phyloP scores from a whole-genome alignment of 2,888 invertebrate genomes.

The Dolichopus griseipennis region DNA sequence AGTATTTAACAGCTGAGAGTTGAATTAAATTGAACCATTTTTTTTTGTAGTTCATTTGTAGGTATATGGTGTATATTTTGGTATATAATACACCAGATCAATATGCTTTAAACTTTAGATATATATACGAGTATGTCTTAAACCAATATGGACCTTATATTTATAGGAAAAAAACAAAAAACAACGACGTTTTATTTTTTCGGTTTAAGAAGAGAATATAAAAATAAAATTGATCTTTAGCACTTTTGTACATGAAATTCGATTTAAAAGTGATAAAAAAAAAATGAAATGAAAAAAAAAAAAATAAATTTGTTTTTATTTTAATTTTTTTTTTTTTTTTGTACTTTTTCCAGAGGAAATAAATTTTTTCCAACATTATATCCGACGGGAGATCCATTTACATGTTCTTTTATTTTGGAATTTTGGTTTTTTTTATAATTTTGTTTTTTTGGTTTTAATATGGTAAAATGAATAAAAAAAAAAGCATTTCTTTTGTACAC shows the following conservation, averaged over 20 bases:
- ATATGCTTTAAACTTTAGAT: too few relatives aligned
- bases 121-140: too few relatives aligned
- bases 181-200: too few relatives aligned
- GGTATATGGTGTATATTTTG: too few relatives aligned
- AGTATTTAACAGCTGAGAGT: too few relatives aligned
- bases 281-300: neutral
- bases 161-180: too few relatives aligned
- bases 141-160: too few relatives aligned
- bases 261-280: constrained; percentile 1
- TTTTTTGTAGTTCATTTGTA: too few relatives aligned
- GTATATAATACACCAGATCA: too few relatives aligned
- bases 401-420: neutral
- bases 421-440: neutral
- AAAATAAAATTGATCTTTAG: constrained; percentile 6
- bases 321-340: neutral
- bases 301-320: neutral
- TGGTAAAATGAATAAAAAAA: too few relatives aligned
- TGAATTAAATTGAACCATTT: too few relatives aligned
- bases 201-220: neutral
- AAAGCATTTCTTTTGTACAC: neutral
- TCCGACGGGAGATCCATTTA: constrained; percentile 6
- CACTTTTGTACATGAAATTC: neutral
- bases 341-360: neutral
- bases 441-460: neutral
- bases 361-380: neutral